Conservation (phyloP, 2,888 invertebrate genomes). For the Halocaridina rubra region DNA sequence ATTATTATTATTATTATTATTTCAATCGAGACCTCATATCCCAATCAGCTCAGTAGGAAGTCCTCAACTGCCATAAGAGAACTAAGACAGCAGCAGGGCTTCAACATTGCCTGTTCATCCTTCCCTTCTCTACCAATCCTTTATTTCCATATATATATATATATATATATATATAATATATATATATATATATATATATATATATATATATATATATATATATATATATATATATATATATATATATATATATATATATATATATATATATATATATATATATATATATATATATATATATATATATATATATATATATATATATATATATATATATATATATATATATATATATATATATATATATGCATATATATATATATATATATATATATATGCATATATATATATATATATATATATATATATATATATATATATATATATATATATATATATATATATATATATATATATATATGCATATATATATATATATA, state of each 20-base stretch:
- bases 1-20: too few relatives aligned
- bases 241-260: background rate
- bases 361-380: background rate
- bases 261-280: background rate
- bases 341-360: background rate
- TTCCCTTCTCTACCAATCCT: too few relatives aligned
- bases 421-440: background rate
- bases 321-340: conserved; percentile 2
- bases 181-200: conserved; percentile 9
- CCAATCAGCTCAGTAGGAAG: too few relatives aligned
- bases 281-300: background rate
- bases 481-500: background rate
- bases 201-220: background rate
- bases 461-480: background rate
- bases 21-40: too few relatives aligned
- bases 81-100: too few relatives aligned
- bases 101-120: too few relatives aligned
- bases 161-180: background rate
- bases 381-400: background rate
- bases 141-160: background rate
- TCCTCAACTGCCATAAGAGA: too few relatives aligned
- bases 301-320: conserved; percentile 6
- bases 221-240: background rate
- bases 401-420: conserved; percentile 11
- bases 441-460: background rate